Evolutionary conservation across 2,797 vertebrate genomes (phyloP).

Genomic region (Macropodus opercularis): DNA sequence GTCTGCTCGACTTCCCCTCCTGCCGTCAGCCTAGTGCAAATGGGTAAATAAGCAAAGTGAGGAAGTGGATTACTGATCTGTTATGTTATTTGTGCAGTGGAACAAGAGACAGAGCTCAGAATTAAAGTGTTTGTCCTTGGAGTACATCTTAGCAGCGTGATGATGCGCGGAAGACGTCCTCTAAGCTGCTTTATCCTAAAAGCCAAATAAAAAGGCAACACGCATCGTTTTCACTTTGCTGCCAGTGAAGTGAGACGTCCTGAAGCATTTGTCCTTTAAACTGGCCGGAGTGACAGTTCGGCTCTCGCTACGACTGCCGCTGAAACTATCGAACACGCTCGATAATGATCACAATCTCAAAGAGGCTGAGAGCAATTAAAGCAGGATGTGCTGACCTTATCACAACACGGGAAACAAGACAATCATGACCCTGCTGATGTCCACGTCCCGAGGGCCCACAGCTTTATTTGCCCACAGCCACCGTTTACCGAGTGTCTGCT

Average conservation of each 20-base stretch:
- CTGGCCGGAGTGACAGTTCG: not conserved
- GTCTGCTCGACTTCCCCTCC: not conserved
- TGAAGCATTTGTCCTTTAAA: not conserved
- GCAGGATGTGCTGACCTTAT: constrained; percentile 14
- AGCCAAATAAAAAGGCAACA: not conserved
- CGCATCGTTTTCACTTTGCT: too few species aligned
- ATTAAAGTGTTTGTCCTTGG: constrained; percentile 18
- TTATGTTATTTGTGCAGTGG: constrained; percentile 23
- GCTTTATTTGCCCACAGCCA: not conserved
- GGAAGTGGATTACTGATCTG: constrained; percentile 18
- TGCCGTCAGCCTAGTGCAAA: constrained; percentile 11
- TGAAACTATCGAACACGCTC: constrained; percentile 30
- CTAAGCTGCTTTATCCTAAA: not conserved
- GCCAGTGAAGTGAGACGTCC: not conserved
- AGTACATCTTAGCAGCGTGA: constrained; percentile 11
- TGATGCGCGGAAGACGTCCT: not conserved
- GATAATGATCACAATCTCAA: constrained; percentile 52
- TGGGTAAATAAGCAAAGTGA: constrained; percentile 3
- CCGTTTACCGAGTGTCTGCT: too few species aligned
- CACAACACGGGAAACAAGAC: constrained; percentile 20
- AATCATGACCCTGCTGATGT: constrained; percentile 21
- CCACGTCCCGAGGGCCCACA: constrained; percentile 4
- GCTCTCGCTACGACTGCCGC: not conserved
- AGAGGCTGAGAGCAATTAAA: constrained; percentile 42
- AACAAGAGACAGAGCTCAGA: constrained; percentile 4